Evolutionary conservation across 2,888 invertebrate species (phyloP), one percentile per base, ranked within the genome.

Genomic region (Tineola bisselliella): DNA sequence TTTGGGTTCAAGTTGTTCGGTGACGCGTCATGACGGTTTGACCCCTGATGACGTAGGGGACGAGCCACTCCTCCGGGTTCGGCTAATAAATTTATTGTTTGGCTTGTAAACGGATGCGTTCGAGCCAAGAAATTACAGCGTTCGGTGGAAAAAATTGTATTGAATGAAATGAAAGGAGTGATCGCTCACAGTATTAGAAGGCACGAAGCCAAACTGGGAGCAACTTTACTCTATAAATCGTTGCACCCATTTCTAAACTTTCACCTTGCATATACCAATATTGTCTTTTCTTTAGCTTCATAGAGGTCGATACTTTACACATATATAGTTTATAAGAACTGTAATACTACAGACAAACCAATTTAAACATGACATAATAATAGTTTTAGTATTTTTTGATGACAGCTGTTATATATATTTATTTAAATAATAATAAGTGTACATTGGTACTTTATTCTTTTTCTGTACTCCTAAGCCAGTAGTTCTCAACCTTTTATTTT

Each of bases 31-130:
- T 43, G 43, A 43, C 43, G 48, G 15, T 15, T 48, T 48, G 48
- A 48, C 48, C 48, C 17, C 48, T 70, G 65, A 70, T 84, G 86
- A 84, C 86, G 86, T 81, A 25, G 4, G 25, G 83, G 81, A 81
- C 79, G 79, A 79, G 84, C 81, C 86, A 84, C 86, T 84, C 86
- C 86, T 82, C 81, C 84, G 57, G 48, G 77, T 76, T 76, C 72
- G 77, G 72, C 84, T 81, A 86, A 87, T 86, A 84, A 86, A 86
- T 87, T 86, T 87, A 87, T 86, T 84, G 87, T 87, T 86, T 87
- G 87, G 87, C 87, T 84, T 86, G 86, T 84, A 84, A 83, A 84
- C 87, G 83, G 84, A 84, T 82, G 84, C 81, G 84, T 86, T 84
- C 77, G 84, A 83, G 86, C 87, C 84, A 87, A 84, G 84, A 87